Percentiles rank a stretch among this genome's conserved stretches.
Evolutionary conservation across 2,797 vertebrate genomes (phyloP).

Genomic region (Hybognathus amarus): DNA sequence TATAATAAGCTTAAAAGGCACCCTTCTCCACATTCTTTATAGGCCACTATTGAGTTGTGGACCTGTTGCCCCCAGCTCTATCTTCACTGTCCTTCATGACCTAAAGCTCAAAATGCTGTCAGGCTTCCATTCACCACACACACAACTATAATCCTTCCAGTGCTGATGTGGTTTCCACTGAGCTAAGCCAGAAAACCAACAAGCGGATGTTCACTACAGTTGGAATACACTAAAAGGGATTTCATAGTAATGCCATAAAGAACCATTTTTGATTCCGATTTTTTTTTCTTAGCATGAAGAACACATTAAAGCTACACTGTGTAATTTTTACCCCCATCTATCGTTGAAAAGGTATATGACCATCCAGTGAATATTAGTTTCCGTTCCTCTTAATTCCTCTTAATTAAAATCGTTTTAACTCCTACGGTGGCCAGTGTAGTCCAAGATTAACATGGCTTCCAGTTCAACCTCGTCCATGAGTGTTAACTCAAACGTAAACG

Average conservation of each 20-base stretch:
- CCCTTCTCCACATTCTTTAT: background rate
- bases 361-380: no score
- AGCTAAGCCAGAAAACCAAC: slow-evolving; percentile 58
- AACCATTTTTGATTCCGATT: background rate
- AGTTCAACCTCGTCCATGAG: no score
- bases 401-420: no score
- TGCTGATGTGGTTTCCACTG: slow-evolving; percentile 64
- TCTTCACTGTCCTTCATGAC: slow-evolving; percentile 45
- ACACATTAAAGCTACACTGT: no score
- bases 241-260: background rate
- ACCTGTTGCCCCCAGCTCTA: slow-evolving; percentile 10
- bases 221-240: background rate
- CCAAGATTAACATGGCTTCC: no score
- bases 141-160: slow-evolving; percentile 61
- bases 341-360: no score
- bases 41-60: background rate
- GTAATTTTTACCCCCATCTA: no score
- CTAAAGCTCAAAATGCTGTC: slow-evolving; percentile 39
- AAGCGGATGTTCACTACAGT: background rate
- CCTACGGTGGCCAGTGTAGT: no score
- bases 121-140: slow-evolving; percentile 51
- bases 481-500: no score
- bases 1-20: background rate
- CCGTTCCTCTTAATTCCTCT: no score
- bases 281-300: background rate